Evolutionary conservation across 2,888 invertebrate species (phyloP).

Genomic region (Melanargia galathea): DNA sequence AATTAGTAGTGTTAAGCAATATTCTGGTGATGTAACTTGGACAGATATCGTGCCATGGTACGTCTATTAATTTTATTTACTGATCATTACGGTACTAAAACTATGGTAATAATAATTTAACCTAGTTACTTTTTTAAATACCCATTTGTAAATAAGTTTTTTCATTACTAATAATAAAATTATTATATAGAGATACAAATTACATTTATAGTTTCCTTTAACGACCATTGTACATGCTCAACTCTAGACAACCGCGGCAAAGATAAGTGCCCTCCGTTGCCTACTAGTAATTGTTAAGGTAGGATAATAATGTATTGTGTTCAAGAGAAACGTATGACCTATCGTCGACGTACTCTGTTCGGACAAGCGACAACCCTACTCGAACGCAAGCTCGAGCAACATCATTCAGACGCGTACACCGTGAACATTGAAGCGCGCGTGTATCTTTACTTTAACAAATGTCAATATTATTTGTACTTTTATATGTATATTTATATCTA

Average conservation of each 20-base stretch:
- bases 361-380: constrained; percentile 24
- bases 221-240: background rate
- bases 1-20: no score
- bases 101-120: no score
- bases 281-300: background rate
- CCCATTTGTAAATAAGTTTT: no score
- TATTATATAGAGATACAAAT: background rate
- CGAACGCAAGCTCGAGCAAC: constrained; percentile 19
- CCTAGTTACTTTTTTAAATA: no score
- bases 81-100: no score
- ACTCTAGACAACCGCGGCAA: background rate
- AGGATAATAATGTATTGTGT: background rate
- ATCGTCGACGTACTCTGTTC: constrained; percentile 9
- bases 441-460: constrained; percentile 13
- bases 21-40: no score
- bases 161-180: background rate
- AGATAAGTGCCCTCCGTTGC: background rate
- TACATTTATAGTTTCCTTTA: background rate
- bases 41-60: no score
- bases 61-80: no score
- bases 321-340: background rate
- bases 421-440: constrained; percentile 19
- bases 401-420: constrained; percentile 28
- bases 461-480: background rate
- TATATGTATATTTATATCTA: background rate